Base-by-base conservation (phyloP, 2,888 invertebrate genomes). In the Gonocerus acuteangulatus region DNA sequence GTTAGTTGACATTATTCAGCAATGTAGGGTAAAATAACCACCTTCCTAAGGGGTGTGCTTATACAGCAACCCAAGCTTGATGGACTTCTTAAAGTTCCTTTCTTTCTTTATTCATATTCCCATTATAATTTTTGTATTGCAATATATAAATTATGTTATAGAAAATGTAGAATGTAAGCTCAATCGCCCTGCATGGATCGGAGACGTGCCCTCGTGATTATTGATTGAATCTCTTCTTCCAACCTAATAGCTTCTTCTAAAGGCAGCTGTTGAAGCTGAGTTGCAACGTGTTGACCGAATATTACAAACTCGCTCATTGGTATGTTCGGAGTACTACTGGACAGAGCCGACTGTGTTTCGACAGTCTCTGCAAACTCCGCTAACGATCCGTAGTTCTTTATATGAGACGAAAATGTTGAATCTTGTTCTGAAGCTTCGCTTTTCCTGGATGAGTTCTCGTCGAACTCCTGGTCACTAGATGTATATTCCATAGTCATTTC, bases 221-320 rank as follows among this genome's bases (percentile, higher is more conserved):
- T 21, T 1, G 32, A 23, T 18, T 47, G 58, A 19, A 58, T 48
- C 0, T 48, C 48, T 11, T 18, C 58, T 27, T 58, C 21, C 9
- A 58, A 18, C 36, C 39, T 16, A 22, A 48, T 16, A 9, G 58
- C 47, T 34, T 48, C 47, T 18, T 45, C 32, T 9, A 48, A 18
- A 9, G 58, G 47, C 16, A 58, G 48, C 13, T 19, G 23, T 18
- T 48, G 19, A 13, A 58, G 18, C 21, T 47, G 58, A 13, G 58
- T 16, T 23, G 58, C 58, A 32, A 48, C 48, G 32, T 48, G 27
- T 7, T 36, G 6, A 2, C 47, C 58, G n/a, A 58, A 58, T 19
- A 48, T 21, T 4, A 3, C 15, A 34, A 58, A 58, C 47, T 58
- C 58, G 13, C 34, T 39, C 4, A 9, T 27, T 27, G 27, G 27